Evolutionary conservation across 2,888 invertebrate genomes (phyloP).

Genomic region (Pachliopta kotzebuea): DNA sequence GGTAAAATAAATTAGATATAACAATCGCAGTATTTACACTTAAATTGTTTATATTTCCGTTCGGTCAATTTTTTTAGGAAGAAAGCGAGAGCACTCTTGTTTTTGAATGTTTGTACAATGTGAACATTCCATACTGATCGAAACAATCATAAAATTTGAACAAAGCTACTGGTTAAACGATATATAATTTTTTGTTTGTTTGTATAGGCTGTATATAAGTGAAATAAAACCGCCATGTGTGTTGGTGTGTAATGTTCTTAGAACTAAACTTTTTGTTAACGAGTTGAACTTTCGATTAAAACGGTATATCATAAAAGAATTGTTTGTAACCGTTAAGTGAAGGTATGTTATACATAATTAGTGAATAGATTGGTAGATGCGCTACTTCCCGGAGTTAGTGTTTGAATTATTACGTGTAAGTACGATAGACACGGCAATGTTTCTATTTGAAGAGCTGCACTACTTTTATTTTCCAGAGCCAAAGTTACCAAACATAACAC

Average conservation of each 20-base stretch:
- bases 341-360: slow-evolving; percentile 62
- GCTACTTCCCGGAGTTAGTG: slow-evolving; percentile 73
- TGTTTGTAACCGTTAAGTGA: slow-evolving; percentile 35
- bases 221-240: slow-evolving; percentile 45
- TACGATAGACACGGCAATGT: slow-evolving; percentile 44
- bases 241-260: slow-evolving; percentile 41
- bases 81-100: slow-evolving; percentile 42
- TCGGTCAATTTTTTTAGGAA: slow-evolving; percentile 37
- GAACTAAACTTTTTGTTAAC: slow-evolving; percentile 44
- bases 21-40: slow-evolving; percentile 47
- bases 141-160: slow-evolving; percentile 51
- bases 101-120: slow-evolving; percentile 38
- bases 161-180: slow-evolving; percentile 19
- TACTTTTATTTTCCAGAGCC: slow-evolving; percentile 67
- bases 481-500: slow-evolving; percentile 76
- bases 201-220: slow-evolving; percentile 34
- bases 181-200: slow-evolving; percentile 10
- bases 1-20: slow-evolving; percentile 48
- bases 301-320: slow-evolving; percentile 33
- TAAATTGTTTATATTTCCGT: slow-evolving; percentile 42
- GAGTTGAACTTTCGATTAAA: not conserved
- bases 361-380: slow-evolving; percentile 77
- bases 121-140: slow-evolving; percentile 53
- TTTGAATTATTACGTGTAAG: slow-evolving; percentile 33
- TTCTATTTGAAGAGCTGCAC: slow-evolving; percentile 67